A percentile compares a stretch with the other conserved stretches of the same genome.
phyloP scores from a whole-genome alignment of 2,797 vertebrate genomes.

The Lepidocolaptes lacrymiger region DNA sequence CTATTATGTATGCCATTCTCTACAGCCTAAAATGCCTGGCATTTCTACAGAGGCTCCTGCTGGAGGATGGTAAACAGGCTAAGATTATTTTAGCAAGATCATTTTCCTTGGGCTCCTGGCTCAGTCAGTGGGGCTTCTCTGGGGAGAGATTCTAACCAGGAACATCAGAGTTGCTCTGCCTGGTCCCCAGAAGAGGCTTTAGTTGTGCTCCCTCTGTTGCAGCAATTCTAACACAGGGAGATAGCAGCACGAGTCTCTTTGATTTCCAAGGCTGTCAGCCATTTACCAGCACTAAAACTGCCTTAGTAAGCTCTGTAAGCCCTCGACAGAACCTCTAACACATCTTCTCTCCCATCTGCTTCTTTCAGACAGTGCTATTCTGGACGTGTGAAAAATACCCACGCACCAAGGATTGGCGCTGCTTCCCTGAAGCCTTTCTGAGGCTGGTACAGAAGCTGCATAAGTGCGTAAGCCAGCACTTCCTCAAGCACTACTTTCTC shows the following conservation, averaged over 20 bases:
- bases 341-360: slow-evolving; percentile 20
- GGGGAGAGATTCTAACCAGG: neutral
- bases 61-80: neutral
- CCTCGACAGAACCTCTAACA: slow-evolving; percentile 50
- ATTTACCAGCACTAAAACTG: slow-evolving; percentile 18
- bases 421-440: slow-evolving; percentile 75
- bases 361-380: slow-evolving; percentile 82
- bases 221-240: neutral
- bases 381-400: slow-evolving; percentile 89
- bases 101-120: neutral
- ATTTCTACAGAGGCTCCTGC: neutral
- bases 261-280: neutral
- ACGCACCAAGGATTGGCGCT: slow-evolving; percentile 77
- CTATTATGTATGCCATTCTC: neutral
- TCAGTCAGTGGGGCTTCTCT: neutral
- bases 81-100: neutral
- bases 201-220: neutral
- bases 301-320: slow-evolving; percentile 44
- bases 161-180: neutral
- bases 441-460: slow-evolving; percentile 81
- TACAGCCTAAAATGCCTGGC: neutral
- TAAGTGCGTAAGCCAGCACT: slow-evolving; percentile 84
- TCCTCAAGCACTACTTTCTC: slow-evolving; percentile 84
- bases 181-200: neutral
- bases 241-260: neutral